Evolutionary conservation across 1,140 invertebrate species (phyloP).

Genomic region (Drosophila novamexicana): DNA sequence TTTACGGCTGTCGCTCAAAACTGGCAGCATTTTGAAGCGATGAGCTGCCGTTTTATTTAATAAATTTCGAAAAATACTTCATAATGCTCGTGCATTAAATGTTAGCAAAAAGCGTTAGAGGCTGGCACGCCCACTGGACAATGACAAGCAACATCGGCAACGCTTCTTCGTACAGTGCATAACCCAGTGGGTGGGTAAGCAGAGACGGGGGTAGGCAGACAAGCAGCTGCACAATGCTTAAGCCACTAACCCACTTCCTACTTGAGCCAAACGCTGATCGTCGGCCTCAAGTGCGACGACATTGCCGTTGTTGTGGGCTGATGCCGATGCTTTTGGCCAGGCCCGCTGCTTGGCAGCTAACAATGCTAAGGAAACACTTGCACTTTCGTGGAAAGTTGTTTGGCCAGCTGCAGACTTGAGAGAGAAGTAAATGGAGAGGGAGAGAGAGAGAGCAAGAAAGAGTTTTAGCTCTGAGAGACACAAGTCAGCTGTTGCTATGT

Average conservation of each 20-base stretch:
- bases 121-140: conserved; percentile 16
- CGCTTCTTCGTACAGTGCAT: conserved; percentile 25
- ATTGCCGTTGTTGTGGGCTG: conserved; percentile 39
- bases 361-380: conserved; percentile 82
- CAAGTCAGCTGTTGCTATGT: conserved; percentile 27
- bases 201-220: not conserved
- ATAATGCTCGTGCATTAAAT: conserved; percentile 5
- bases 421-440: not conserved
- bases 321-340: not conserved
- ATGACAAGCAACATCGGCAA: not conserved
- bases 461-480: not conserved
- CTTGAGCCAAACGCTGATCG: conserved; percentile 27
- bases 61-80: conserved; percentile 4
- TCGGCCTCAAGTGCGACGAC: conserved; percentile 50
- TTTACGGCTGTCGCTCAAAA: conserved; percentile 7
- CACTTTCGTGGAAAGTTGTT: conserved; percentile 80
- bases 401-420: conserved; percentile 51
- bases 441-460: not conserved
- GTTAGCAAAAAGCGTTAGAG: conserved; percentile 6
- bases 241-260: conserved; percentile 77
- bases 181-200: conserved; percentile 1
- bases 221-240: conserved; percentile 6
- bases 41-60: conserved; percentile 13
- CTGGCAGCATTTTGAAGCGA: conserved; percentile 11
- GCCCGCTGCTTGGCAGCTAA: conserved; percentile 27